Evolutionary conservation across 2,113 vertebrate genomes (phyloP).

Genomic region (Acanthisitta chloris): DNA sequence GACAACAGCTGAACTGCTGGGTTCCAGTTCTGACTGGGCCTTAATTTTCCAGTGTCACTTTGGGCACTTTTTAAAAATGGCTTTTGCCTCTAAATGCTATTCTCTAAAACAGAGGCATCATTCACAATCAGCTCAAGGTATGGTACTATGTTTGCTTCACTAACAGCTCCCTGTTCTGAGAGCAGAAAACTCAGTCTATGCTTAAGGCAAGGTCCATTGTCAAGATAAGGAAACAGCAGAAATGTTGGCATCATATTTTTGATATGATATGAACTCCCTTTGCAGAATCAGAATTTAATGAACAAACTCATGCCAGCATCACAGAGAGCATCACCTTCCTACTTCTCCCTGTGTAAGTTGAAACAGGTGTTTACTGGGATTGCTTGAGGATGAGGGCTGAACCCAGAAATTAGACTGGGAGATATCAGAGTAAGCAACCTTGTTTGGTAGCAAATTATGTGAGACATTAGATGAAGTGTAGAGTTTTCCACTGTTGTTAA

Average conservation of each 20-base stretch:
- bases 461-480: conserved; percentile 21
- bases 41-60: neutral
- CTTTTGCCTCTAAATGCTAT: neutral
- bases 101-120: neutral
- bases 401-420: conserved; percentile 5
- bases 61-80: neutral
- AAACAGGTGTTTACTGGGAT: conserved; percentile 2
- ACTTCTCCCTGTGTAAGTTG: conserved; percentile 15
- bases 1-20: neutral
- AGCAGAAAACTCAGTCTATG: neutral
- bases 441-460: conserved; percentile 43
- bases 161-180: neutral
- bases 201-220: neutral
- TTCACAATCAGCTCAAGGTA: neutral
- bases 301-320: neutral
- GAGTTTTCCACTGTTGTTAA: neutral
- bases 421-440: conserved; percentile 16
- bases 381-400: neutral
- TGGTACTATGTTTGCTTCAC: fast-evolving
- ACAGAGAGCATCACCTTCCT: neutral
- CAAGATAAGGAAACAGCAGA: neutral
- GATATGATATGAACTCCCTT: neutral
- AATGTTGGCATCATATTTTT: neutral
- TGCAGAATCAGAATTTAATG: neutral
- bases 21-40: neutral